phyloP scores from a whole-genome alignment of 2,113 vertebrate genomes.

The Caretta caretta region DNA sequence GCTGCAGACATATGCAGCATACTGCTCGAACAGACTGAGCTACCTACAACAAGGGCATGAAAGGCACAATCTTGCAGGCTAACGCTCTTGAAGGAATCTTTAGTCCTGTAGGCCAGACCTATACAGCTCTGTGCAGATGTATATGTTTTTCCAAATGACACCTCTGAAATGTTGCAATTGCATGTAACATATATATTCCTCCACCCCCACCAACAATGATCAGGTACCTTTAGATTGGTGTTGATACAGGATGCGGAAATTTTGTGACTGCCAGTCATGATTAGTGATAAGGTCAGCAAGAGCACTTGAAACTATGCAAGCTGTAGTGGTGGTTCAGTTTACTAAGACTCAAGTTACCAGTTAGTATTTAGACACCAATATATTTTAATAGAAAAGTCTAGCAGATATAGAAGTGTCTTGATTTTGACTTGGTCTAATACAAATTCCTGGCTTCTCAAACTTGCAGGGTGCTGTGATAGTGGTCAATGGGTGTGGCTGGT shows the following conservation, averaged over 20 bases:
- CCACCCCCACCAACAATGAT: background rate
- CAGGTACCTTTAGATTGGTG: background rate
- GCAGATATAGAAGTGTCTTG: background rate
- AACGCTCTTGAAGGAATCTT: background rate
- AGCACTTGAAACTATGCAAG: background rate
- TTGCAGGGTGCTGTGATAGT: accelerated
- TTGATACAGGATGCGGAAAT: background rate
- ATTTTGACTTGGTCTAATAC: accelerated
- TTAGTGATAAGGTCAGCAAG: background rate
- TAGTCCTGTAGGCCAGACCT: background rate
- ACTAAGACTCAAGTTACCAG: accelerated
- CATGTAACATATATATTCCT: background rate
- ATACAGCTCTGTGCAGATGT: background rate
- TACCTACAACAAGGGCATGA: background rate
- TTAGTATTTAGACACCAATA: background rate
- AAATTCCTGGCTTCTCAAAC: background rate
- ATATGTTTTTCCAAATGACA: background rate
- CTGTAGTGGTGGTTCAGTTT: background rate
- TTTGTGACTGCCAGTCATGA: background rate
- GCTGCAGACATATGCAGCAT: background rate
- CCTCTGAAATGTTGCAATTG: background rate
- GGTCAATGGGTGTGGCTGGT: accelerated
- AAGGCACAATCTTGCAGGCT: background rate
- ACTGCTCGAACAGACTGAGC: background rate
- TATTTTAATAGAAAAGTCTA: background rate